phyloP scores from a whole-genome alignment of 2,888 invertebrate species.

The Saturnia japonica region DNA sequence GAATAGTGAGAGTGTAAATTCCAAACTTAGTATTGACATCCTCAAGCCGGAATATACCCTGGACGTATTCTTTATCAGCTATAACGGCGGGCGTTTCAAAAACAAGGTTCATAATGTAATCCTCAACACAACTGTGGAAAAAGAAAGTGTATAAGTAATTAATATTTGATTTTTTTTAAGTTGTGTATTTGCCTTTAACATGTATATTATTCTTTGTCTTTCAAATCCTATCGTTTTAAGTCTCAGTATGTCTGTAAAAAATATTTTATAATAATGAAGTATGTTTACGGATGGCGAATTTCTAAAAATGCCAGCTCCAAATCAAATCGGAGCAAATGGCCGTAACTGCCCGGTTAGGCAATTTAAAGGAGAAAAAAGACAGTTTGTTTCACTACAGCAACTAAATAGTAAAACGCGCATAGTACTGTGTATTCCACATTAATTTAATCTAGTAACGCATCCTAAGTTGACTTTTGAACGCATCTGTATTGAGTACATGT shows the following conservation, averaged over 20 bases:
- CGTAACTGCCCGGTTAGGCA: no score
- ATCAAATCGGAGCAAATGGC: no score
- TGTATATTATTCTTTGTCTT: no score
- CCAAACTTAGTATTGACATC: conserved; percentile 73
- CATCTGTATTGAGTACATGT: background rate
- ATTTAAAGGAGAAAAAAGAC: no score
- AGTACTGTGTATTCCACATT: no score
- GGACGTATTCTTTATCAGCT: conserved; percentile 64
- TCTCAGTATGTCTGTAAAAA: no score
- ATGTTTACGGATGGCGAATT: no score
- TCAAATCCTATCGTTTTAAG: no score
- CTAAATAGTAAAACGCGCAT: background rate
- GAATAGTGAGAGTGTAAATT: conserved; percentile 72
- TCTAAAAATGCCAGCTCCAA: no score
- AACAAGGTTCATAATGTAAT: conserved; percentile 74
- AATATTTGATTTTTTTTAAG: background rate
- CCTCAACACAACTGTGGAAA: conserved; percentile 69
- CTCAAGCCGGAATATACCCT: conserved; percentile 67
- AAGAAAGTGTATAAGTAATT: no score
- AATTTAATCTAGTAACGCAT: background rate
- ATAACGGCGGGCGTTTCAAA: conserved; percentile 71
- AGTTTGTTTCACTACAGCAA: background rate
- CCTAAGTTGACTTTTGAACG: background rate
- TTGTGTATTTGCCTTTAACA: no score
- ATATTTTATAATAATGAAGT: no score